Percentiles rank a stretch among this genome's conserved stretches.
phyloP scores from a whole-genome alignment of 2,113 vertebrate genomes.

The Rhinoptilus africanus region DNA sequence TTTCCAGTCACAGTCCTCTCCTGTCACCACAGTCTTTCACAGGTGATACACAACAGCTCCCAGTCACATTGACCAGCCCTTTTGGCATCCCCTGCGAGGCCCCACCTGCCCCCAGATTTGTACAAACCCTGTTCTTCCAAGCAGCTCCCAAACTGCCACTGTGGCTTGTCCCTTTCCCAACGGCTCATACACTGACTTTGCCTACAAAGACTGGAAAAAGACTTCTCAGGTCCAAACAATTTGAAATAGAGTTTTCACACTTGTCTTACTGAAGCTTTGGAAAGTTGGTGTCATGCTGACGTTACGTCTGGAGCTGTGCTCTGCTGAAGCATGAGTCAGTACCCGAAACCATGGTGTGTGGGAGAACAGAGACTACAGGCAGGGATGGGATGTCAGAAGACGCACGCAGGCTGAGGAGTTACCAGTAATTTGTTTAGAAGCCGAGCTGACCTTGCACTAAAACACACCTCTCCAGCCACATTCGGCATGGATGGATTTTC shows the following conservation, averaged over 20 bases:
- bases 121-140: background rate
- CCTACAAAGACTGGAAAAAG: background rate
- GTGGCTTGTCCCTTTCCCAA: background rate
- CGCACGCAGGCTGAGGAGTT: accelerated
- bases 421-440: background rate
- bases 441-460: background rate
- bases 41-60: background rate
- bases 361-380: accelerated
- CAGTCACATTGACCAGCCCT: accelerated
- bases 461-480: background rate
- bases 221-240: background rate
- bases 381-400: accelerated
- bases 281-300: accelerated
- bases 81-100: background rate
- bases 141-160: background rate
- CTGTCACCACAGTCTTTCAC: accelerated
- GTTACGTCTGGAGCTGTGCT: background rate
- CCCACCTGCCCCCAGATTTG: no score
- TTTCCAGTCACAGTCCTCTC: background rate
- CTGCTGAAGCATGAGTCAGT: background rate
- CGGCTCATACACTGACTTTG: accelerated
- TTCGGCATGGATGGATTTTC: background rate
- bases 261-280: background rate
- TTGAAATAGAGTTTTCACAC: accelerated
- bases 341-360: accelerated